These are phyloP conservation scores for Echiichthys vipera DNA, from an alignment of 2,797 vertebrate species.

Conservation along the genomic window DNA sequence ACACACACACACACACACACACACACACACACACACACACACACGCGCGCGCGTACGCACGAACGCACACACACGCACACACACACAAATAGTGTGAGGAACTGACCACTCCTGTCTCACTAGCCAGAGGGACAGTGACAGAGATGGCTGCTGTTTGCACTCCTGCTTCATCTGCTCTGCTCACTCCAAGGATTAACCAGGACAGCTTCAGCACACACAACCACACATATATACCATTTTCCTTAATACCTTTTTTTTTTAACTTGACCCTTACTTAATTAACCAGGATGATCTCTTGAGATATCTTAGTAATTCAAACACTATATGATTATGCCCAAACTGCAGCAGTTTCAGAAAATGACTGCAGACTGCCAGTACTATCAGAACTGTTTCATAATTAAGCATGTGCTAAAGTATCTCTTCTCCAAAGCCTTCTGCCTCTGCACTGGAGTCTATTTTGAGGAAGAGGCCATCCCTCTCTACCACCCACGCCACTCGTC, in stretches of 20 bases:
- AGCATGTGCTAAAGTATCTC: conserved; percentile 12
- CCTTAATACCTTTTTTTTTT: neutral
- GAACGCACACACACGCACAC: neutral
- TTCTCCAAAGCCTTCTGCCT: conserved; percentile 35
- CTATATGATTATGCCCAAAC: neutral
- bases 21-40: neutral
- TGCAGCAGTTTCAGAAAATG: neutral
- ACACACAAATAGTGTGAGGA: neutral
- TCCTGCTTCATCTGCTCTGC: conserved; percentile 33
- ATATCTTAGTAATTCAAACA: neutral
- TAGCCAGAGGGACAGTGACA: conserved; percentile 17
- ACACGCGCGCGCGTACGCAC: neutral
- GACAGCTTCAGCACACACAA: neutral
- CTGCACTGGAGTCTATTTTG: conserved; percentile 73
- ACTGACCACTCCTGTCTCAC: conserved; percentile 41
- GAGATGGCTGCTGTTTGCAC: conserved; percentile 35
- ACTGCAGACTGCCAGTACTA: neutral
- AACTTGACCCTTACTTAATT: neutral
- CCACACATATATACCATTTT: neutral
- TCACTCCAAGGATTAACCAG: conserved; percentile 25
- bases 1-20: neutral
- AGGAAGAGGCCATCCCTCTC: conserved; percentile 69
- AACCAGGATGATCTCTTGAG: neutral
- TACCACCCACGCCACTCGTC: conserved; percentile 70
- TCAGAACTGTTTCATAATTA: conserved; percentile 31